phyloP scores from a whole-genome alignment of 2,888 invertebrate species.

The Ichneumoninae sp. region DNA sequence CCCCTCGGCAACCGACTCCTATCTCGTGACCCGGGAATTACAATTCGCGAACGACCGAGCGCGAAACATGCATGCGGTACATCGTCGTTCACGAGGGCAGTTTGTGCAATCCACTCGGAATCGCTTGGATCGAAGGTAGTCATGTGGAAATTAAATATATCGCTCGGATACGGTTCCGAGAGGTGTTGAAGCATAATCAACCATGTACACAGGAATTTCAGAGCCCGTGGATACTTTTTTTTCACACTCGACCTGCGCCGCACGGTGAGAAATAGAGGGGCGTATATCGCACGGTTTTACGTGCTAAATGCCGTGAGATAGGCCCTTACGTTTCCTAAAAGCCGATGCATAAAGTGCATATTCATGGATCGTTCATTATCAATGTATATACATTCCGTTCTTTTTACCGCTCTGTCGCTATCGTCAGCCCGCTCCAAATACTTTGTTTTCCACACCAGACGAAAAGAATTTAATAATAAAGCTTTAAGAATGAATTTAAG shows the following conservation, averaged over 20 bases:
- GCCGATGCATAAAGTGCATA: background rate
- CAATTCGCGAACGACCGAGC: constrained; percentile 31
- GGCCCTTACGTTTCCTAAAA: background rate
- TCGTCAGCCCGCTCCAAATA: background rate
- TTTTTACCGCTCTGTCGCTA: background rate
- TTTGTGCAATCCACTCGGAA: background rate
- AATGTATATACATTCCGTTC: background rate
- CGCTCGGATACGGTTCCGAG: background rate
- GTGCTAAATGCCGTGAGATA: background rate
- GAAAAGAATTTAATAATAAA: background rate
- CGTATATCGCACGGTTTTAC: background rate
- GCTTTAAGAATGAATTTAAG: background rate
- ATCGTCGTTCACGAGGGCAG: constrained; percentile 3
- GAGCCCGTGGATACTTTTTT: background rate
- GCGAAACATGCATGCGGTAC: constrained; percentile 19
- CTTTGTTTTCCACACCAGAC: background rate
- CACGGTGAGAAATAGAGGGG: background rate
- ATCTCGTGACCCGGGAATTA: constrained; percentile 45
- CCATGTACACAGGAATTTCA: background rate
- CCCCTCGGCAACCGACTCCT: constrained; percentile 27
- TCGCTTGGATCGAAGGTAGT: constrained; percentile 7
- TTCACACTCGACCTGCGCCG: background rate
- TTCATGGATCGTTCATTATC: background rate
- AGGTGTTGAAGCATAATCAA: constrained; percentile 1
- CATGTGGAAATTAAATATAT: constrained; percentile 14